phyloP scores from a whole-genome alignment of 2,888 invertebrate genomes.

The Eilema caniola region DNA sequence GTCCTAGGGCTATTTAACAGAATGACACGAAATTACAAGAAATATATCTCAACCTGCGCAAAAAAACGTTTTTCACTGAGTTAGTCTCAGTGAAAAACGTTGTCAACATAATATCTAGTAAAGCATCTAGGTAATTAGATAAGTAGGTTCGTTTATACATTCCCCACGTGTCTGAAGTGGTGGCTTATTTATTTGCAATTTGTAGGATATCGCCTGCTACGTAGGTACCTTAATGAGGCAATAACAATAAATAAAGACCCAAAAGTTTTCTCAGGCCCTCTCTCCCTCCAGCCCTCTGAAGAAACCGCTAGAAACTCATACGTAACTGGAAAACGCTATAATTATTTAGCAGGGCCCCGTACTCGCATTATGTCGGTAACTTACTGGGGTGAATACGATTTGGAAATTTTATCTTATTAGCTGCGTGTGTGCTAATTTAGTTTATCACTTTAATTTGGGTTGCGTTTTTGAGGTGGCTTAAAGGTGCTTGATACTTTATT shows the following conservation, averaged over 20 bases:
- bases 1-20: too few relatives aligned
- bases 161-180: constrained; percentile 67
- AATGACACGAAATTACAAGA: too few relatives aligned
- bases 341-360: constrained; percentile 67
- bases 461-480: constrained; percentile 10
- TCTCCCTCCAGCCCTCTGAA: constrained; percentile 79
- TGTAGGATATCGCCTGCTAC: constrained; percentile 84
- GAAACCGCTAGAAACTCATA: constrained; percentile 77
- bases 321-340: constrained; percentile 74
- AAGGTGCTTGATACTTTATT: constrained; percentile 22
- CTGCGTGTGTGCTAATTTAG: constrained; percentile 34
- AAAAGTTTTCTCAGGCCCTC: constrained; percentile 83
- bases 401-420: constrained; percentile 53
- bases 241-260: constrained; percentile 87
- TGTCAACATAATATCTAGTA: constrained; percentile 29
- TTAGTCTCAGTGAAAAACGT: too few relatives aligned
- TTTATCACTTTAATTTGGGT: constrained; percentile 27
- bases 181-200: constrained; percentile 85
- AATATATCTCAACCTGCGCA: background rate
- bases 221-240: constrained; percentile 86
- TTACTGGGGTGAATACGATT: constrained; percentile 57
- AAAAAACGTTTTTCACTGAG: background rate
- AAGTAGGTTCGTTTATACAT: constrained; percentile 71
- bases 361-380: constrained; percentile 59
- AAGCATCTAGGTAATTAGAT: constrained; percentile 57